Base-by-base conservation (phyloP, 1,140 invertebrate species). In the Drosophila sp. region DNA sequence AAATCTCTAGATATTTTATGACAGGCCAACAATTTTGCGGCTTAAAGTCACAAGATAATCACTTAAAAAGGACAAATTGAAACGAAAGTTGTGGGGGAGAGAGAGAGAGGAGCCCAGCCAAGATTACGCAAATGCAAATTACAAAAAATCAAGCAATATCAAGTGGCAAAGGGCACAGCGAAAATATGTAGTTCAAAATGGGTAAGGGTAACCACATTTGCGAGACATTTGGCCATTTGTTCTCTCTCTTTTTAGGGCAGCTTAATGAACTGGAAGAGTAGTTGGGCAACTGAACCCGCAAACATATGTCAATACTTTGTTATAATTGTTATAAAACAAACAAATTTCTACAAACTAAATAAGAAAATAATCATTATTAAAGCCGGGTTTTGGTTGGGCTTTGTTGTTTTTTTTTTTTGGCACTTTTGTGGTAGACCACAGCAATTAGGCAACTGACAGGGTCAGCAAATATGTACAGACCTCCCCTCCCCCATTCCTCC, bases 281-380 rank as follows among this genome's bases (percentile, higher is more conserved):
- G 7, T 27, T 25, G 6, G 23, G 3, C 44, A 50, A 27, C 7
- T 38, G 23, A 41, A 10, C 40, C 40, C 1, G 17, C 17, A 17
- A 17, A 17, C 40, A 41, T 41, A 17, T 41, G 30, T 30, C 35
- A 3, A 33, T n/a, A 10, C 33, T 25, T 61, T 30, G 17, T 23
- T 32, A 50, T 68, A 60, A 75, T 75, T 75, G 72, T 75, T 72
- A 47, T 63, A 79, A 79, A 79, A 50, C 69, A 63, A 77, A 65
- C 60, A 74, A 79, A 81, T 86, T 50, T 38, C 11, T 50, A 8
- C 1, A 50, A 27, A 41, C 40, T 41, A 41, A 50, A 38, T 38
- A 11, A 23, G 10, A 50, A 72, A 78, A 85, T 85, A 78, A 81
- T 86, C 75, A 85, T 81, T 75, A 66, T 66, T 57, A n/a, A 64